A percentile compares a stretch with the other conserved stretches of the same genome.
phyloP scores from a whole-genome alignment of 1,140 invertebrate species.

The Drosophila lacteicornis region DNA sequence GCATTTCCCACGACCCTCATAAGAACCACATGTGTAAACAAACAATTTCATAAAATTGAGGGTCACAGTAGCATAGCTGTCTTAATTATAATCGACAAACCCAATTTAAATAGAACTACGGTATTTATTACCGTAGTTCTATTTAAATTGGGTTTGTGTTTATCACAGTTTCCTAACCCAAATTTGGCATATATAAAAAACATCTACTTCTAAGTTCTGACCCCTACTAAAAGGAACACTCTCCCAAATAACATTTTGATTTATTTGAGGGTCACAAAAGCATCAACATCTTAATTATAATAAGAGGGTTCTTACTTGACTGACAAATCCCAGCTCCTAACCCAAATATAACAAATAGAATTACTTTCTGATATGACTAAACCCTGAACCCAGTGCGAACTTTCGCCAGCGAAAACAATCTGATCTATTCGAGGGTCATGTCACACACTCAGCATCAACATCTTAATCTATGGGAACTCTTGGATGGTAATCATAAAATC shows the following conservation, averaged over 20 bases:
- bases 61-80: conserved; percentile 38
- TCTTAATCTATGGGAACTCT: conserved; percentile 66
- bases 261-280: conserved; percentile 62
- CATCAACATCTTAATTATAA: conserved; percentile 48
- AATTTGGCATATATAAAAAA: no score
- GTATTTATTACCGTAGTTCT: no score
- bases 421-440: conserved; percentile 16
- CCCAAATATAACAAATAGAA: neutral
- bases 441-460: conserved; percentile 53
- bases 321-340: neutral
- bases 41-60: conserved; percentile 59
- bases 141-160: no score
- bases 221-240: neutral
- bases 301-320: neutral
- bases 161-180: neutral
- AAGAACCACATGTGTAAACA: conserved; percentile 28
- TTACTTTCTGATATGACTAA: conserved; percentile 10
- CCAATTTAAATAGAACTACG: neutral
- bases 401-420: conserved; percentile 10
- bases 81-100: conserved; percentile 9
- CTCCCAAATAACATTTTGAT: conserved; percentile 64
- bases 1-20: conserved; percentile 29
- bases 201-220: no score
- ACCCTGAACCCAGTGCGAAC: conserved; percentile 4
- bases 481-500: conserved; percentile 66